Evolutionary conservation across 2,113 vertebrate genomes (phyloP).

Genomic region (Ibidorhyncha struthersii): DNA sequence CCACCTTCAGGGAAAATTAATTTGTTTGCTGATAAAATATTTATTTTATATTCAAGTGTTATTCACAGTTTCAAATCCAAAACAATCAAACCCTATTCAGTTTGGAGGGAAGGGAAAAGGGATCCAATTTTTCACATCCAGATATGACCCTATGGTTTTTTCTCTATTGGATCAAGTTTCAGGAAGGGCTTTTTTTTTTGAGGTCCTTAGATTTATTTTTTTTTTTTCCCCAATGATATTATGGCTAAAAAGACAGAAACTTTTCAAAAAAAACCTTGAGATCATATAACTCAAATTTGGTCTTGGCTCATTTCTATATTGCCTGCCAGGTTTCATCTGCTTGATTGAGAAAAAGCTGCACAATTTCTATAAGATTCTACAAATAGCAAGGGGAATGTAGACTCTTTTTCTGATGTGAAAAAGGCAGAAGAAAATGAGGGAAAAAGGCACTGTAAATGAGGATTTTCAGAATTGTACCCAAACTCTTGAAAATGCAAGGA

Average conservation of each 20-base stretch:
- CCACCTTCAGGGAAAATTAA: background rate
- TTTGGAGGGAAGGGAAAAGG: background rate
- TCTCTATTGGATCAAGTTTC: background rate
- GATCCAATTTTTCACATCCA: background rate
- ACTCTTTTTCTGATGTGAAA: background rate
- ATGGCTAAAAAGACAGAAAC: background rate
- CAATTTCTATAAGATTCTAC: background rate
- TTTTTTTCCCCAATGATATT: background rate
- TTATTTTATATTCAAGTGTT: background rate
- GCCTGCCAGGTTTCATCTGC: background rate
- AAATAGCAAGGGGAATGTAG: background rate
- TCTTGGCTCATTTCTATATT: background rate
- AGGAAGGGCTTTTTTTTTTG: background rate
- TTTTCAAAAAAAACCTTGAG: background rate
- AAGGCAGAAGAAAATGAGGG: background rate
- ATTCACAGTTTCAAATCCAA: background rate
- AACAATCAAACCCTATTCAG: background rate
- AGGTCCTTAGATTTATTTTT: background rate
- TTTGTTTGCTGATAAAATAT: conserved; percentile 12
- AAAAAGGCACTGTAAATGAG: background rate
- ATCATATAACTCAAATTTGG: background rate
- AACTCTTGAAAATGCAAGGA: background rate
- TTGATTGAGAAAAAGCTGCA: background rate
- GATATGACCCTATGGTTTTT: background rate
- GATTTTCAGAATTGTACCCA: background rate